Conservation (phyloP, 1,140 invertebrate species). For the Bemisia tabaci region DNA sequence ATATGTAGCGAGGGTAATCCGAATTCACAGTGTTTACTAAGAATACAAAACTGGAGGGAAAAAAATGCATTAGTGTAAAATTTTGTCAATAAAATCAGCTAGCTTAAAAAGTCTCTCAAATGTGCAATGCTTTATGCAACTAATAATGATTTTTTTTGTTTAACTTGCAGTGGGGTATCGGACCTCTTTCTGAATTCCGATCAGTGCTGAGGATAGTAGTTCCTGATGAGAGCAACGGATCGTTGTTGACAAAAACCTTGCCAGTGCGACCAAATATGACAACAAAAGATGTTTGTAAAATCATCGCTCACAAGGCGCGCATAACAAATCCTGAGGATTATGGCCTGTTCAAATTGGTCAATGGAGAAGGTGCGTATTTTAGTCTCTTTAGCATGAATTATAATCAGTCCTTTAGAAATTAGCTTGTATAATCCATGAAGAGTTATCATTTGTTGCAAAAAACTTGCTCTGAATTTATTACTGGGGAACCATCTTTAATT, state of each 20-base stretch:
- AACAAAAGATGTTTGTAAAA: conserved; percentile 77
- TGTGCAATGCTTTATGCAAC: too few relatives aligned
- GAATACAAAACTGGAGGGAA: too few relatives aligned
- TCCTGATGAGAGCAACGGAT: conserved; percentile 82
- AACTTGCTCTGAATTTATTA: too few relatives aligned
- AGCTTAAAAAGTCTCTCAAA: too few relatives aligned
- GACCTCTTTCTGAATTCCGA: conserved; percentile 41
- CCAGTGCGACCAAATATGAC: conserved; percentile 84
- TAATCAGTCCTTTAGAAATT: conserved; percentile 2
- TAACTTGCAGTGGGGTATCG: conserved; percentile 33
- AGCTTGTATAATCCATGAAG: background rate
- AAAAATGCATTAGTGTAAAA: too few relatives aligned
- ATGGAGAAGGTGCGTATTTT: conserved; percentile 57
- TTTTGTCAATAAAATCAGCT: too few relatives aligned
- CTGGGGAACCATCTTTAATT: too few relatives aligned
- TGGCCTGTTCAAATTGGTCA: conserved; percentile 77
- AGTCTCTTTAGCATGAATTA: background rate
- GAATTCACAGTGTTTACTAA: too few relatives aligned
- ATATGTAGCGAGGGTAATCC: too few relatives aligned
- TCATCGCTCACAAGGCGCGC: conserved; percentile 81
- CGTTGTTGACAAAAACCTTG: conserved; percentile 76
- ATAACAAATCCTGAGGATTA: conserved; percentile 95
- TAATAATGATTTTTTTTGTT: too few relatives aligned
- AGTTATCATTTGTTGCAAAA: background rate
- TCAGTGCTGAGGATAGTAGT: conserved; percentile 77